A percentile compares a stretch with the other conserved stretches of the same genome.
Conservation (phyloP, 2,888 invertebrate genomes). For the Lithophane socia region DNA sequence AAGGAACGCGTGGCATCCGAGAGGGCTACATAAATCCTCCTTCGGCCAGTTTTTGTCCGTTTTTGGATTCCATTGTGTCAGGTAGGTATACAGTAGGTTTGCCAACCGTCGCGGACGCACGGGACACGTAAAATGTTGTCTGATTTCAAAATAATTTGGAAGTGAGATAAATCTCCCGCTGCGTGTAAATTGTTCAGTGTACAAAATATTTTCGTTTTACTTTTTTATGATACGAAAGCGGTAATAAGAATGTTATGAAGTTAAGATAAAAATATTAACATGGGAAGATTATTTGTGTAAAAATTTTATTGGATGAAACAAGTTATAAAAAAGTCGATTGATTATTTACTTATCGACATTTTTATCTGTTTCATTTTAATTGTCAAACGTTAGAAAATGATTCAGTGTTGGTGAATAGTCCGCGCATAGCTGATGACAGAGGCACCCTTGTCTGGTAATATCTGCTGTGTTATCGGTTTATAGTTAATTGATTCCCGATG, state of each 20-base stretch:
- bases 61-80: slow-evolving; percentile 84
- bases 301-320: slow-evolving; percentile 39
- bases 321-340: slow-evolving; percentile 25
- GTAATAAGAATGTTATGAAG: slow-evolving; percentile 14
- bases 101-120: slow-evolving; percentile 53
- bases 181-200: slow-evolving; percentile 54
- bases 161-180: slow-evolving; percentile 49
- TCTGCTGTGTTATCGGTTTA: slow-evolving; percentile 66
- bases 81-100: slow-evolving; percentile 79
- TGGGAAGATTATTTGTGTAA: slow-evolving; percentile 29
- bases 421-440: slow-evolving; percentile 13
- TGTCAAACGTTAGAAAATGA: slow-evolving; percentile 1
- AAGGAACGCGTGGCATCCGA: slow-evolving; percentile 67
- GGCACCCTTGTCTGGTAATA: slow-evolving; percentile 65
- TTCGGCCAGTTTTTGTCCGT: slow-evolving; percentile 78
- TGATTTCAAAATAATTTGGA: slow-evolving; percentile 56
- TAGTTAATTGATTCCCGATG: slow-evolving; percentile 75
- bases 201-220: slow-evolving; percentile 10
- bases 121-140: slow-evolving; percentile 59
- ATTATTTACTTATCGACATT: slow-evolving; percentile 27
- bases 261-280: slow-evolving; percentile 18
- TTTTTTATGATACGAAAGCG: slow-evolving; percentile 14
- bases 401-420: slow-evolving; percentile 26
- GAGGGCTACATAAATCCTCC: slow-evolving; percentile 77
- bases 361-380: slow-evolving; percentile 37